Evolutionary conservation across 2,797 vertebrate genomes (phyloP).

Genomic region (Cirrhinus mrigala): DNA sequence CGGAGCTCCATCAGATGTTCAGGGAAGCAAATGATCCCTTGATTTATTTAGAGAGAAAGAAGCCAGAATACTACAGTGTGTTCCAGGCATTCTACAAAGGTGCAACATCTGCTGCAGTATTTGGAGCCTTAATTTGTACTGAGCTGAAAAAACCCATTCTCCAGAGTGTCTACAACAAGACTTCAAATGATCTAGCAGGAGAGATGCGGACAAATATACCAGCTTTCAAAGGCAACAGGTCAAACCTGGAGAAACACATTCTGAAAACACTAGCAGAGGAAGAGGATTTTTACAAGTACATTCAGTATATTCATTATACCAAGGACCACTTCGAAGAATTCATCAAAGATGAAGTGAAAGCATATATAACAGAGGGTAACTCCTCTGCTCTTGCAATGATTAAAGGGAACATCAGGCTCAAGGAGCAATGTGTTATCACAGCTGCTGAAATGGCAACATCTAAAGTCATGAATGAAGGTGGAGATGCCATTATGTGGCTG

Average conservation of each 20-base stretch:
- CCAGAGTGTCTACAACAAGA: slow-evolving; percentile 37
- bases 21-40: slow-evolving; percentile 60
- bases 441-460: not conserved
- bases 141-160: slow-evolving; percentile 59
- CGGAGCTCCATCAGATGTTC: slow-evolving; percentile 56
- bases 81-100: slow-evolving; percentile 73
- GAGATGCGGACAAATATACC: slow-evolving; percentile 53
- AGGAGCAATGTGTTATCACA: not conserved
- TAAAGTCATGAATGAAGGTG: not conserved
- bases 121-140: slow-evolving; percentile 65
- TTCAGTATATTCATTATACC: slow-evolving; percentile 3
- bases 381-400: slow-evolving; percentile 29
- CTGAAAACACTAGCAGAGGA: slow-evolving; percentile 62
- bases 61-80: slow-evolving; percentile 64
- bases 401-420: not conserved
- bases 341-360: slow-evolving; percentile 56
- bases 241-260: slow-evolving; percentile 63
- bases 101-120: slow-evolving; percentile 63
- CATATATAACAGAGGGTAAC: slow-evolving; percentile 45
- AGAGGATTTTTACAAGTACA: slow-evolving; percentile 65
- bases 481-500: slow-evolving; percentile 68
- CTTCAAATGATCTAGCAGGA: slow-evolving; percentile 64
- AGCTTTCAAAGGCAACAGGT: slow-evolving; percentile 66
- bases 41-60: slow-evolving; percentile 65
- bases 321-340: not conserved